phyloP scores from a whole-genome alignment of 2,113 vertebrate species.

The Cervus canadensis region DNA sequence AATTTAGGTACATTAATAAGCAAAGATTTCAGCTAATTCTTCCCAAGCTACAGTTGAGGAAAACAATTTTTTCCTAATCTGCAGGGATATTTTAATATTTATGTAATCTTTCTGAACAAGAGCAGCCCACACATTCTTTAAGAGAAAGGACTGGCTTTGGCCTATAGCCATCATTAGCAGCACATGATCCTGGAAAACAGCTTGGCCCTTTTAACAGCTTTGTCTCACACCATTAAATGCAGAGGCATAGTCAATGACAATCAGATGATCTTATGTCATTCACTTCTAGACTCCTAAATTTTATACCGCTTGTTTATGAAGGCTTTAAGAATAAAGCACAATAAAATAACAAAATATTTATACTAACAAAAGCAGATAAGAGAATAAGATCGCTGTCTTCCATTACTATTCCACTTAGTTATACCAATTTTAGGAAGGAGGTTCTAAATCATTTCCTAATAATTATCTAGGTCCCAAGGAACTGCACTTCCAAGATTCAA shows the following conservation, averaged over 20 bases:
- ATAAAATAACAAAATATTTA: slow-evolving; percentile 23
- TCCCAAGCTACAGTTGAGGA: not conserved
- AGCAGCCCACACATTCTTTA: not conserved
- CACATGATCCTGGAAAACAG: not conserved
- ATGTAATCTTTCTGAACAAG: not conserved
- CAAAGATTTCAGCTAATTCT: slow-evolving; percentile 18
- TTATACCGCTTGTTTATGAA: not conserved
- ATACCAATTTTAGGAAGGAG: not conserved
- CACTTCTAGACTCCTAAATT: slow-evolving; percentile 2
- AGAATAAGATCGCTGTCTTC: not conserved
- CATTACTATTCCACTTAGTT: not conserved
- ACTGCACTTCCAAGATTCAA: slow-evolving; percentile 28
- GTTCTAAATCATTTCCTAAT: not conserved
- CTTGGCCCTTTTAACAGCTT: not conserved
- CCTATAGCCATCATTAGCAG: not conserved
- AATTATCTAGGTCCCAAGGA: not conserved
- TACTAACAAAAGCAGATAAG: slow-evolving; percentile 24
- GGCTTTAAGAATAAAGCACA: not conserved
- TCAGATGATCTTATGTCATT: not conserved
- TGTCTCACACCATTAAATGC: slow-evolving; percentile 15
- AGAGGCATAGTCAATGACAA: not conserved
- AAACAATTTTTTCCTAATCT: not conserved
- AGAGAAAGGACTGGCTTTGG: not conserved
- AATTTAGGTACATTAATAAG: not conserved
- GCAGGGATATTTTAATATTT: not conserved